Evolutionary conservation across 2,113 vertebrate species (phyloP).

Genomic region (Proteles cristata): DNA sequence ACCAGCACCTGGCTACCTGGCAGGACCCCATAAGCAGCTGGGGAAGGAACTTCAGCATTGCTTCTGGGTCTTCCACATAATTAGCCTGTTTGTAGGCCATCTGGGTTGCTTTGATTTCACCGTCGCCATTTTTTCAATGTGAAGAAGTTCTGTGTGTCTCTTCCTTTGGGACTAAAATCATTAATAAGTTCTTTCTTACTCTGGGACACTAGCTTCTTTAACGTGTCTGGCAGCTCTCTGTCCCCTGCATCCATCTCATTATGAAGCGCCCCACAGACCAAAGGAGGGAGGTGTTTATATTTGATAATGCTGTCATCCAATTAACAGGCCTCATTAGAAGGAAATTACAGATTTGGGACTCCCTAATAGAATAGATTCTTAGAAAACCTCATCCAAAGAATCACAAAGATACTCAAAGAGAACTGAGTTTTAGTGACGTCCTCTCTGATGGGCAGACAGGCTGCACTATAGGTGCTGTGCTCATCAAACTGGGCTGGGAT

Average conservation of each 20-base stretch:
- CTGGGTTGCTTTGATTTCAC: conserved; percentile 80
- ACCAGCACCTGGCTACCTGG: conserved; percentile 84
- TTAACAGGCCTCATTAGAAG: conserved; percentile 62
- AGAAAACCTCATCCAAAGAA: conserved; percentile 62
- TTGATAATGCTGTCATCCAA: conserved; percentile 63
- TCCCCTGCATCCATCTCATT: conserved; percentile 31
- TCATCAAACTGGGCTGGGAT: neutral
- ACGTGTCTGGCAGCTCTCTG: accelerated
- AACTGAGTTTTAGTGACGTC: neutral
- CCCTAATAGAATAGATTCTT: conserved; percentile 64
- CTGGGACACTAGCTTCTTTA: conserved; percentile 65
- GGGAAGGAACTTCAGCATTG: conserved; percentile 81
- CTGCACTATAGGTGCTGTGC: neutral
- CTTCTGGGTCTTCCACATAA: conserved; percentile 82
- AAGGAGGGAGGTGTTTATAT: conserved; percentile 55
- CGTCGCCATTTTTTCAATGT: conserved; percentile 70
- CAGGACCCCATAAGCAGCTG: conserved; percentile 78
- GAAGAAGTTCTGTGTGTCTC: conserved; percentile 68
- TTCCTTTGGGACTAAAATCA: conserved; percentile 73
- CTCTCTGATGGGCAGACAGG: neutral
- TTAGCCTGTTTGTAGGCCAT: conserved; percentile 84
- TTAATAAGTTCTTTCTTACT: conserved; percentile 72
- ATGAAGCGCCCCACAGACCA: conserved; percentile 41
- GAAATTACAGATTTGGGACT: conserved; percentile 75
- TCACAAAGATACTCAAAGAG: conserved; percentile 46